Percentiles rank a stretch among this genome's conserved stretches.
phyloP scores from a whole-genome alignment of 2,888 invertebrate species.

The Physocephala rufipes region DNA sequence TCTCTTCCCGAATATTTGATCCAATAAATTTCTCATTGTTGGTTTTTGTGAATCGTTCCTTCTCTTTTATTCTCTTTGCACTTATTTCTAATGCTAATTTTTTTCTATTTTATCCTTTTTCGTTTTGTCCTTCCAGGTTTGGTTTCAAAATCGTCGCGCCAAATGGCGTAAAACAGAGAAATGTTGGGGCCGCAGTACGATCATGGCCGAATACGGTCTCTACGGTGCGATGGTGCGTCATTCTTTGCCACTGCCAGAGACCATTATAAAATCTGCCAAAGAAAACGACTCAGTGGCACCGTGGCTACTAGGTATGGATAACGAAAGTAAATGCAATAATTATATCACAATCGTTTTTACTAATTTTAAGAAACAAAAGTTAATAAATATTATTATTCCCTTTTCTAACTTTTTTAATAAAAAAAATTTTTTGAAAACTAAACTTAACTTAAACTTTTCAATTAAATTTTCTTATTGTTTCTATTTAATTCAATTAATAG shows the following conservation, averaged over 20 bases:
- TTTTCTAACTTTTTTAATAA: neutral
- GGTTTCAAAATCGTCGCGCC: slow-evolving; percentile 94
- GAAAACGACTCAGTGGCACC: slow-evolving; percentile 97
- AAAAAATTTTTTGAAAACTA: slow-evolving; percentile 29
- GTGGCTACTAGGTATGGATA: slow-evolving; percentile 92
- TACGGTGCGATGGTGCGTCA: slow-evolving; percentile 99
- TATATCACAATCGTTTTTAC: slow-evolving; percentile 48
- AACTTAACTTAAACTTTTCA: slow-evolving; percentile 21
- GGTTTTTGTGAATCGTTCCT: neutral
- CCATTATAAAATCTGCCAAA: slow-evolving; percentile 97
- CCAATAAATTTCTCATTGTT: neutral
- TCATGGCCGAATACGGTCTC: slow-evolving; percentile 99
- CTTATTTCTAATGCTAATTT: too few relatives aligned
- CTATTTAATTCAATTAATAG: too few relatives aligned
- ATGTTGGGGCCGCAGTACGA: slow-evolving; percentile 98
- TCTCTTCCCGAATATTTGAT: too few relatives aligned
- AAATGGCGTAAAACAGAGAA: slow-evolving; percentile 99
- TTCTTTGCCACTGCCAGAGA: slow-evolving; percentile 97
- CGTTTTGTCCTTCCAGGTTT: slow-evolving; percentile 91
- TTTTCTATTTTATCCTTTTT: slow-evolving; percentile 28
- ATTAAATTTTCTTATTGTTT: too few relatives aligned
- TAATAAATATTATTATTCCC: neutral
- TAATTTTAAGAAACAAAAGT: slow-evolving; percentile 9
- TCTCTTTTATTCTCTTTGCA: neutral
- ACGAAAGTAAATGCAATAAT: slow-evolving; percentile 67